Conservation (phyloP, 2,113 vertebrate genomes). For the Bubo scandiacus region DNA sequence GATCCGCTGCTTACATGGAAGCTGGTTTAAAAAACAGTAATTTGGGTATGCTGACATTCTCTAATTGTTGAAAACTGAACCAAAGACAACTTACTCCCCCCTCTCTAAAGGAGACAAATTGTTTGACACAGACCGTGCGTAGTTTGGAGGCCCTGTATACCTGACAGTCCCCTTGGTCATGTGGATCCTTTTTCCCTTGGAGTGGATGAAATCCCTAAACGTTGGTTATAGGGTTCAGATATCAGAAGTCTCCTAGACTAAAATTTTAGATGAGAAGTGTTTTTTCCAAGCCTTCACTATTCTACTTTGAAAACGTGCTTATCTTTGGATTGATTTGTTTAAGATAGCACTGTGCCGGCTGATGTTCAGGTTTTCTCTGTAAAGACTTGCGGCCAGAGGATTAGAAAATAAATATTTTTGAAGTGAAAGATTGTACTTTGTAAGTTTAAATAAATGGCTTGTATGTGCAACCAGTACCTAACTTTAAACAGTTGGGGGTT, state of each 20-base stretch:
- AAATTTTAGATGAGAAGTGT: neutral
- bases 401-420: neutral
- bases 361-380: neutral
- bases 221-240: no score
- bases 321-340: neutral
- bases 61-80: neutral
- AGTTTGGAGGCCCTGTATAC: no score
- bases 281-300: neutral
- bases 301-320: neutral
- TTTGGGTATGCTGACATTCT: neutral
- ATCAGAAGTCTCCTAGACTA: no score
- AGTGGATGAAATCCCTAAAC: neutral
- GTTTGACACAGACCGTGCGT: neutral
- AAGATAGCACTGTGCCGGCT: rapidly evolving
- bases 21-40: neutral
- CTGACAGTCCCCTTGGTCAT: no score
- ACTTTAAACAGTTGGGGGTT: neutral
- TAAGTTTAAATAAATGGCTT: neutral
- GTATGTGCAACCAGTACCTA: rapidly evolving
- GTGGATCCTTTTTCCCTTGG: neutral
- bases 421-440: neutral
- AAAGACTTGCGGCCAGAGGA: no score
- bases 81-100: neutral
- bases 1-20: neutral
- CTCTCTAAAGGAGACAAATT: neutral